A percentile compares a stretch with the other conserved stretches of the same genome.
These are phyloP conservation scores for Nasalis larvatus DNA, from an alignment of 2,113 vertebrate genomes.

Conservation along the genomic window DNA sequence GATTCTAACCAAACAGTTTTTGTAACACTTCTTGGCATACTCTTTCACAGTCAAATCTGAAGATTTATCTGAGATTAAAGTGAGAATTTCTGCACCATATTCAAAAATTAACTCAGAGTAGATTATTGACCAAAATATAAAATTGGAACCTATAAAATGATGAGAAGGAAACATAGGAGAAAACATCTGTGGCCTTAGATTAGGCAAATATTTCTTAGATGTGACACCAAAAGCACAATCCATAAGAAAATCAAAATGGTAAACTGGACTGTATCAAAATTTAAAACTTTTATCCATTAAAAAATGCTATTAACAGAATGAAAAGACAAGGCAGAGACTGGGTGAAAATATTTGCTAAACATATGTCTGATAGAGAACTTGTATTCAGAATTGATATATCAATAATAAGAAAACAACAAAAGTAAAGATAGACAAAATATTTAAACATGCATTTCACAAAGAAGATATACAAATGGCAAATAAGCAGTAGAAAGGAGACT, in stretches of 20 bases:
- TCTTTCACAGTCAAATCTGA: neutral
- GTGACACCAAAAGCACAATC: neutral
- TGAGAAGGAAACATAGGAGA: neutral
- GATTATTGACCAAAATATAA: neutral
- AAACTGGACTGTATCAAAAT: neutral
- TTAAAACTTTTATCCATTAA: neutral
- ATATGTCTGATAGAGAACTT: neutral
- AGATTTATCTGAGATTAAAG: neutral
- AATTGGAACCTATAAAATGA: neutral
- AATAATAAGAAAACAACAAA: neutral
- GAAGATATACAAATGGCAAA: neutral
- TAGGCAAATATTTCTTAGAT: neutral
- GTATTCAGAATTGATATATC: neutral
- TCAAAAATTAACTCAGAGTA: conserved; percentile 19
- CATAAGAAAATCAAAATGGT: neutral
- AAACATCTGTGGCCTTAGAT: neutral
- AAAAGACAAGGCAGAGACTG: neutral
- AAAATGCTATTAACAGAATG: neutral
- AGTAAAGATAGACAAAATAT: conserved; percentile 4
- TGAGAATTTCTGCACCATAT: neutral
- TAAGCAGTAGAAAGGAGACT: neutral
- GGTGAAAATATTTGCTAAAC: conserved; percentile 13
- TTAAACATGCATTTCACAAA: neutral
- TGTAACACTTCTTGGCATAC: neutral
- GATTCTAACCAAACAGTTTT: neutral